Conservation (phyloP, 2,888 invertebrate genomes). For the Dinocampus coccinellae region DNA sequence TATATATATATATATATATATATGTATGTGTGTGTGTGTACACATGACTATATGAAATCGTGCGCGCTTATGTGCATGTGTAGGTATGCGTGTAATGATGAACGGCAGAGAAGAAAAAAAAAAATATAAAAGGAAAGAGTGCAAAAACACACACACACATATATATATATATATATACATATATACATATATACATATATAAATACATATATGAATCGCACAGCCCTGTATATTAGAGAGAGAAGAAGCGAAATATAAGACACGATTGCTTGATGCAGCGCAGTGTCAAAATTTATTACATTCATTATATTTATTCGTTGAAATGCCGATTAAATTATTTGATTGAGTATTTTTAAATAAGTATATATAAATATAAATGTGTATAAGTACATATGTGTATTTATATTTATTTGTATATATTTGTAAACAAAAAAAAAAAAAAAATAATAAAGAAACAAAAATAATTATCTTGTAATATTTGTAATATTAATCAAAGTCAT, state of each 20-base stretch:
- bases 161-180: not conserved
- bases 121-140: not conserved
- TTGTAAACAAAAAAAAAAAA: not conserved
- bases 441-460: too few species aligned
- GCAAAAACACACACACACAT: too few species aligned
- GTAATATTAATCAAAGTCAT: too few species aligned
- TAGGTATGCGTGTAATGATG: slow-evolving; percentile 1
- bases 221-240: not conserved
- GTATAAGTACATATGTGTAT: not conserved
- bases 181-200: too few species aligned
- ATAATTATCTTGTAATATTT: too few species aligned
- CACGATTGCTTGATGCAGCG: slow-evolving; percentile 3
- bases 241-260: not conserved
- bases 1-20: not conserved
- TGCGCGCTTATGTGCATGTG: not conserved
- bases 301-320: slow-evolving; percentile 3
- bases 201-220: not conserved
- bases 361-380: not conserved
- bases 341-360: not conserved
- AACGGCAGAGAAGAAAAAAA: not conserved
- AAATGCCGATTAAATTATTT: not conserved
- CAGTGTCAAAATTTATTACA: not conserved
- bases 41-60: not conserved
- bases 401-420: not conserved
- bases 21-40: too few species aligned